Base-by-base conservation (phyloP, 2,888 invertebrate genomes). In the Dicyrtomina minuta region DNA sequence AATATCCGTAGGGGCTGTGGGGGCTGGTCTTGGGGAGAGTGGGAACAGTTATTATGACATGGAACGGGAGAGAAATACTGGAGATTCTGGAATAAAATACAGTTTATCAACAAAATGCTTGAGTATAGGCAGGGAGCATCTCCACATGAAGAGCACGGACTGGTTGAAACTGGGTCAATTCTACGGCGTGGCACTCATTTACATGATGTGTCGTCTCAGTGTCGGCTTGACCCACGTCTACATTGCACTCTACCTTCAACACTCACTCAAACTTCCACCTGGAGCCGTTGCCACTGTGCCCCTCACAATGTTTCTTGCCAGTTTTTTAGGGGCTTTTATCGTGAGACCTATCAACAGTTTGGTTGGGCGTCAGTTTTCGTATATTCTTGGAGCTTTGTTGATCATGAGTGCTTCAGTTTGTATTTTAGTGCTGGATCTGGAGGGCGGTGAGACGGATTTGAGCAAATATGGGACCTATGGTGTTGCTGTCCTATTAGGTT, bases 181-280 rank as follows among this genome's bases (percentile, higher is more conserved):
- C 65, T 77, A 74, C 56, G 69, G 72, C 20, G 87, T 94, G 26
- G 93, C 90, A 3, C 82, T 88, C 8, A 84, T 94, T 56, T 96
- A 96, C 82, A 93, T 93, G 92, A 86, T 88, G 55, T 91, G 93
- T 15, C 86, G 93, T 79, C 82, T 95, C 62, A 91, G 90, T 80
- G 89, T 91, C 27, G 95, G 95, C 83, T 84, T 94, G 67, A 88
- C 90, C 12, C 93, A 93, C 83, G 89, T 92, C 44, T 89, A 93
- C 79, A 86, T 94, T 74, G 93, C 95, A 0, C 83, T 95, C 70
- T 96, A 93, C 81, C 85, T 95, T 10, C 91, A 92, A 78, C 88
- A 89, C 78, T 88, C 90, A 0, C 82, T 94, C 60, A 84, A 87
- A 41, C 85, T 92, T 81, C 85, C 87, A 1, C 90, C 92, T 13